Base-by-base conservation (phyloP, 2,888 invertebrate genomes). In the Trachelus stipa region DNA sequence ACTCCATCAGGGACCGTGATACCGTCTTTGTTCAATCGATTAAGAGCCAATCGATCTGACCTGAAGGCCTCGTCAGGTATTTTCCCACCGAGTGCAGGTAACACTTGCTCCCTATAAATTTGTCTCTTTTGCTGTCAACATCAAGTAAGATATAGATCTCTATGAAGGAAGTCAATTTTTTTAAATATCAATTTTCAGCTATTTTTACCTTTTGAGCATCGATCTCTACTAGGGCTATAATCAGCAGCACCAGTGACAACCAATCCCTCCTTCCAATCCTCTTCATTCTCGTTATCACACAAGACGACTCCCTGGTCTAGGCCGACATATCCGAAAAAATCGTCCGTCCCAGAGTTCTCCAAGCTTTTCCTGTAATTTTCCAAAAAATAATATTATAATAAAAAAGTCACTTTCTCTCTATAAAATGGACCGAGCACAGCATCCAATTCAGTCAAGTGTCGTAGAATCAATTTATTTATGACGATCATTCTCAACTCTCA, bases 41-140 rank as follows among this genome's bases (percentile, higher is more conserved):
- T 94, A 68, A 94, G 88, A 69, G 93, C 92, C 73, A 94, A 88
- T 15, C 94, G 92, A 88, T 94, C 94, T 0, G 93, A 92, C 81
- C 92, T 92, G 83, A 94, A 94, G 11, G 94, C 94, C 71, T 93
- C 93, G 79, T 94, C 94, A 0, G 94, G 94, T 82, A 94, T 94
- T 88, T 94, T 94, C 1, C 94, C 94, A 68, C 94, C 94, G 68
- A 92, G 91, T 83, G 93, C 93, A 12, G 94, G 94, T 74, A 94
- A 86, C 31, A 94, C 92, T 87, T 94, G 93, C 84, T 95, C 94
- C 31, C 94, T 92, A 89, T 93, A 95, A 82, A 95, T 92, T 90
- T 94, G 94, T 56, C 94, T 92, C 88, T 94, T 94, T 91, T 93
- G 91, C 92, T 92, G 86, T 11, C 89, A 89, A 56, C 23, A 23